Base-by-base conservation (phyloP, 2,888 invertebrate genomes). In the Dasysyrphus tricinctus region DNA sequence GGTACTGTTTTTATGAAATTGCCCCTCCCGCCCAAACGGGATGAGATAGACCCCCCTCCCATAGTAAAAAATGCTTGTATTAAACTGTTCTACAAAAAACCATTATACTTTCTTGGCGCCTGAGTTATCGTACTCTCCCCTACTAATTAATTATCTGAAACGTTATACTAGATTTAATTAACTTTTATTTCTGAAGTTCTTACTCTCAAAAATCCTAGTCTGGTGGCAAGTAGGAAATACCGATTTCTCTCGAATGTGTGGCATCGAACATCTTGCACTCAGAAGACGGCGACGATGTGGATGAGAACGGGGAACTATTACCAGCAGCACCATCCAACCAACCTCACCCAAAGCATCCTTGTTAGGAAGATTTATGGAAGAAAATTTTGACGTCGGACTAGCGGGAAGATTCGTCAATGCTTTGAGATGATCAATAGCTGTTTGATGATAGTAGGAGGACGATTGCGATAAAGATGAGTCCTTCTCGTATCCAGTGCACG, bases 161-260 rank as follows among this genome's bases (percentile, higher is more conserved):
- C 78, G 78, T 75, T 79, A 77, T 69, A 74, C 78, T 86, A 79
- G 49, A 82, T 81, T 81, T 67, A 86, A 78, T 82, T 82, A 72
- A 82, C 81, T 86, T 80, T 63, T 56, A 54, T 61, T 32, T 49
- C 49, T n/a, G 19, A n/a, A 14, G 39, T 0, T 59, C n/a, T 39
- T 24, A 39, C 5, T 78, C 11, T 24, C 9, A n/a, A 37, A 2
- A 44, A 44, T 32, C 82, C 94, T 96, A 97, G 92, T 97, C 97
- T 3, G 97, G 97, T 56, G 97, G 97, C 89, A 98, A 93, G 91
- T 97, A 96, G 91, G 97, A 97, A 93, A 97, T 98, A 94, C 90
- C 97, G 96, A 98, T 91, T 97, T 96, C 90, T 98, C 97, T 80
- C 97, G 94, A 89, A 98, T 97, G 92, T 96, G 96, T 3, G 98